Evolutionary conservation across 2,797 vertebrate species (phyloP), one percentile per base, ranked within the genome.

Genomic region (Sebastes baramenuke): DNA sequence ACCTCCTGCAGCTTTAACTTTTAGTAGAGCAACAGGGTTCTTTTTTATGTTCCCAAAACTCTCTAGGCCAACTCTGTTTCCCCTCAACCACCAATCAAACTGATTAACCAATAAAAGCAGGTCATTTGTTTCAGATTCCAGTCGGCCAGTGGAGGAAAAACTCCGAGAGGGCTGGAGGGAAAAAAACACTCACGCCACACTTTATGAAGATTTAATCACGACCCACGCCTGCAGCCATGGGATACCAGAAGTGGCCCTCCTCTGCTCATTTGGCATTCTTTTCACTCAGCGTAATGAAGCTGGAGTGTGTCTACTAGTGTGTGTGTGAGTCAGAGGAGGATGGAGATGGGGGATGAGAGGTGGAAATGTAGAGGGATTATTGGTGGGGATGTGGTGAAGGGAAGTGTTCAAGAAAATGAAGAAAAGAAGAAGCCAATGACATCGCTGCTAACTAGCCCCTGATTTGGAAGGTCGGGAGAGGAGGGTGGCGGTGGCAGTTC

Each of bases 161-260:
- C 46, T 68, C 46, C 6, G 66, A 66, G 66, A 59, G 25, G 65
- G 61, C 83, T 61, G 11, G 18, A 52, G 66, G 70, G 73, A n/a
- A 36, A 49, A 55, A 76, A 68, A 38, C 70, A 82, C 81, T 84
- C 67, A 67, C 6, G 38, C 77, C 54, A 75, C 77, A 83, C 72
- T 90, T 88, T 81, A 87, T 80, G 65, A 88, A 90, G 88, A 91
- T 91, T 93, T 92, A 89, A 93, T 92, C 89, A 86, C n/a, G 60
- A 78, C 80, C 79, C 79, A 75, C 25, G 79, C 88, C 83, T 83
- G 78, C 82, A 85, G 86, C 77, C 32, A 30, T 60, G 65, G 86
- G 87, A 92, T 80, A 79, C 62, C 75, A 91, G 67, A 55, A 83
- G 82, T 83, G 82, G 80, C 77, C 75, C 79, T 89, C 77, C 80